Conservation (phyloP, 2,888 invertebrate species). For the Rugalucina vietnamica region DNA sequence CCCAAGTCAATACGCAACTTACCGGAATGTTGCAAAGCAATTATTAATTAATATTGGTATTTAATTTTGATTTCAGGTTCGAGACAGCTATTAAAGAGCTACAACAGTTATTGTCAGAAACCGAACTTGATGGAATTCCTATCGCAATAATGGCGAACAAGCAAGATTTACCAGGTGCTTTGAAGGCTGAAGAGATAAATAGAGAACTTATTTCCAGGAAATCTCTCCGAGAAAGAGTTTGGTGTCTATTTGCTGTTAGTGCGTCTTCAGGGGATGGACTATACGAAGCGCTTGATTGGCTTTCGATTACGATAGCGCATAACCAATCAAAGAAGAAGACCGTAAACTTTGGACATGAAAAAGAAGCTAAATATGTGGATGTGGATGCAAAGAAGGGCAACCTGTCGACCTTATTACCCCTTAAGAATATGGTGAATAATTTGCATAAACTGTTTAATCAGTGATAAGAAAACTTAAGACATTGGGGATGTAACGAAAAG, state of each 20-base stretch:
- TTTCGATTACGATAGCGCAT: background rate
- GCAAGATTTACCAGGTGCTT: constrained; percentile 65
- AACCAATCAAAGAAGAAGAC: too few species aligned
- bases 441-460: background rate
- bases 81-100: constrained; percentile 62
- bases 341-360: background rate
- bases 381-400: background rate
- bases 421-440: background rate
- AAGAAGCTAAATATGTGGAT: background rate
- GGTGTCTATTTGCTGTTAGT: constrained; percentile 1
- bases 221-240: background rate
- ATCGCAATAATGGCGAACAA: constrained; percentile 71
- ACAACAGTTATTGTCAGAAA: constrained; percentile 28
- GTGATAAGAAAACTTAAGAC: too few species aligned
- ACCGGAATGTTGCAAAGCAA: too few species aligned
- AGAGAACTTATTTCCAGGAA: background rate
- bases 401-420: background rate
- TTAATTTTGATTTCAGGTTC: constrained; percentile 35
- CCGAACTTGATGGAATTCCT: constrained; percentile 55
- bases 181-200: constrained; percentile 12
- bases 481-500: too few species aligned
- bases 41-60: too few species aligned
- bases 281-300: constrained; percentile 11
- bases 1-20: too few species aligned
- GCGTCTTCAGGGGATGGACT: constrained; percentile 8